These are phyloP conservation scores for Saxidomus purpurata DNA, from an alignment of 1,140 invertebrate genomes.

Conservation along the genomic window DNA sequence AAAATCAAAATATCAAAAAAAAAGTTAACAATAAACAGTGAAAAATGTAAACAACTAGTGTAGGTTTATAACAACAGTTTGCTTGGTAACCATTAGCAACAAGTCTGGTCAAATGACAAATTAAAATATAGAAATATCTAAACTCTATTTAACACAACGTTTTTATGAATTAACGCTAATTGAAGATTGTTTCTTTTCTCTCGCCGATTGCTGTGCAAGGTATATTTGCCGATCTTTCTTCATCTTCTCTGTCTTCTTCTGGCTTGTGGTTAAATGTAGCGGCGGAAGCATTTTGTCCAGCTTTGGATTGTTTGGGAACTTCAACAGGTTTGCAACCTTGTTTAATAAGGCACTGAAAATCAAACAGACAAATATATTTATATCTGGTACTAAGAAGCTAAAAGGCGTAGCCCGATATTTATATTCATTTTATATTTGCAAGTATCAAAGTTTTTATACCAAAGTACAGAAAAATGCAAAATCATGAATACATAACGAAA, in stretches of 20 bases:
- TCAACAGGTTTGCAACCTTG: slow-evolving; percentile 81
- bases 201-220: slow-evolving; percentile 66
- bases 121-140: not conserved
- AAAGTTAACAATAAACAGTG: not conserved
- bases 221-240: slow-evolving; percentile 71
- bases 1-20: not conserved
- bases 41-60: too few relatives aligned
- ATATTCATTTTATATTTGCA: too few relatives aligned
- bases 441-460: too few relatives aligned
- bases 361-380: not conserved
- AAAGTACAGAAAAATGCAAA: too few relatives aligned
- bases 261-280: slow-evolving; percentile 77
- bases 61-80: too few relatives aligned
- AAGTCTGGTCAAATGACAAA: not conserved
- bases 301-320: slow-evolving; percentile 84
- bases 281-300: slow-evolving; percentile 83
- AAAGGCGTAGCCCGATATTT: too few relatives aligned
- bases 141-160: not conserved
- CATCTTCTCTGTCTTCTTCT: slow-evolving; percentile 77
- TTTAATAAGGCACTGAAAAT: slow-evolving; percentile 79
- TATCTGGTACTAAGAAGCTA: too few relatives aligned
- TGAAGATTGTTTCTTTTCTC: slow-evolving; percentile 70
- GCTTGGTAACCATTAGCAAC: not conserved
- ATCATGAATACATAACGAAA: too few relatives aligned
- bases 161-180: slow-evolving; percentile 27